Conservation (phyloP, 2,113 vertebrate genomes). For the Lampris megalopsis region DNA sequence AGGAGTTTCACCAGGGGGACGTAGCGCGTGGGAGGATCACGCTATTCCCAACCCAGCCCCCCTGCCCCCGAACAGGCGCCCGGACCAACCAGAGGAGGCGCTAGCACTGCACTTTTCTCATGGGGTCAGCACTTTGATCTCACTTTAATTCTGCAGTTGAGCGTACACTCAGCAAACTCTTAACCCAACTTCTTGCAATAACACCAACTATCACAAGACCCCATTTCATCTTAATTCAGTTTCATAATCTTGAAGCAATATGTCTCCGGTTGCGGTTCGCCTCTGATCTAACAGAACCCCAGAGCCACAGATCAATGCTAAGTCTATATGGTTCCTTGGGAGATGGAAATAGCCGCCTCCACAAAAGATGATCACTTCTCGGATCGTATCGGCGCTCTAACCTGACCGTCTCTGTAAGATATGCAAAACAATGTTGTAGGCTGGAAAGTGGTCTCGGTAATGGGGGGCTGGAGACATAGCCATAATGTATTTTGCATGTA, state of each 20-base stretch:
- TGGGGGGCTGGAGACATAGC: neutral
- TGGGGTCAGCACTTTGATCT: slow-evolving; percentile 27
- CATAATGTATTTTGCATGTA: neutral
- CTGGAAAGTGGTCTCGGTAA: slow-evolving; percentile 2
- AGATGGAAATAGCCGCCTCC: slow-evolving; percentile 43
- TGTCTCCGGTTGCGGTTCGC: slow-evolving; percentile 11
- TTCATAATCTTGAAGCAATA: slow-evolving; percentile 1
- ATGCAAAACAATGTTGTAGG: neutral
- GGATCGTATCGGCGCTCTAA: too few species aligned
- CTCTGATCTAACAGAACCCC: neutral
- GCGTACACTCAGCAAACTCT: slow-evolving; percentile 5
- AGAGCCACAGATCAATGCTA: slow-evolving; percentile 47
- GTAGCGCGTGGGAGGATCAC: too few species aligned
- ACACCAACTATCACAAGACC: neutral
- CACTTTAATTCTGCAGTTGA: slow-evolving; percentile 4
- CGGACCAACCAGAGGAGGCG: too few species aligned
- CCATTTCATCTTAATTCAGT: neutral
- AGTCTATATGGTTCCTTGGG: slow-evolving; percentile 4
- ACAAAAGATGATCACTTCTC: slow-evolving; percentile 17
- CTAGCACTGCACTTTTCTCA: neutral
- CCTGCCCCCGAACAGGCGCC: too few species aligned
- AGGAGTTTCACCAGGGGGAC: too few species aligned
- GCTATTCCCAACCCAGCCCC: too few species aligned
- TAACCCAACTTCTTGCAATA: slow-evolving; percentile 10
- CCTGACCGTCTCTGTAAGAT: too few species aligned